Evolutionary conservation across 2,888 invertebrate genomes (phyloP).

Genomic region (Phaedon cochleariae): DNA sequence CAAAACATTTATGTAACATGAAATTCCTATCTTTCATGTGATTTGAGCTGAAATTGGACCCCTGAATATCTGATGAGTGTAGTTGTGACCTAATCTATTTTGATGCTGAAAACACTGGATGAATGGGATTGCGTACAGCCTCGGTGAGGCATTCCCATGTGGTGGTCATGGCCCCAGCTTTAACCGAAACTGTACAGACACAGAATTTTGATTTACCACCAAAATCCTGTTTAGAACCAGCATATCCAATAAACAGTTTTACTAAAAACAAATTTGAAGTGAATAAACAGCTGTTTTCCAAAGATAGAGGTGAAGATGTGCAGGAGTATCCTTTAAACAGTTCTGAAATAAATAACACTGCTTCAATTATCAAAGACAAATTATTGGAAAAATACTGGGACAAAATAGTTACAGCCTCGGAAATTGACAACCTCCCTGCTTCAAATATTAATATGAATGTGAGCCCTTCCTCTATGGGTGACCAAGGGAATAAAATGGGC

Average conservation of each 20-base stretch:
- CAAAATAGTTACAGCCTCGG: constrained; percentile 52
- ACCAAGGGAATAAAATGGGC: constrained; percentile 64
- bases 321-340: constrained; percentile 40
- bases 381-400: constrained; percentile 47
- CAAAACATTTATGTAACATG: constrained; percentile 35
- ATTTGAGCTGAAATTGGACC: constrained; percentile 45
- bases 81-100: constrained; percentile 51
- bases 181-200: constrained; percentile 75
- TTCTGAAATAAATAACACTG: constrained; percentile 37
- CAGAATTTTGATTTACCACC: constrained; percentile 62
- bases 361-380: constrained; percentile 44
- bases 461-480: constrained; percentile 67
- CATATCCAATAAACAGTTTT: constrained; percentile 53
- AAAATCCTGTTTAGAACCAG: constrained; percentile 51
- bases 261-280: constrained; percentile 47
- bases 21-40: constrained; percentile 37
- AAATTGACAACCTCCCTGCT: constrained; percentile 41
- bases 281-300: constrained; percentile 39
- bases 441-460: constrained; percentile 62
- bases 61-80: constrained; percentile 38
- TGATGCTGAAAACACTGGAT: constrained; percentile 59
- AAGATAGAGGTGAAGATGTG: constrained; percentile 35
- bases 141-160: constrained; percentile 68
- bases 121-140: constrained; percentile 65
- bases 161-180: constrained; percentile 94